These are phyloP conservation scores for Antennarius striatus DNA, from an alignment of 2,113 vertebrate species.

Conservation along the genomic window DNA sequence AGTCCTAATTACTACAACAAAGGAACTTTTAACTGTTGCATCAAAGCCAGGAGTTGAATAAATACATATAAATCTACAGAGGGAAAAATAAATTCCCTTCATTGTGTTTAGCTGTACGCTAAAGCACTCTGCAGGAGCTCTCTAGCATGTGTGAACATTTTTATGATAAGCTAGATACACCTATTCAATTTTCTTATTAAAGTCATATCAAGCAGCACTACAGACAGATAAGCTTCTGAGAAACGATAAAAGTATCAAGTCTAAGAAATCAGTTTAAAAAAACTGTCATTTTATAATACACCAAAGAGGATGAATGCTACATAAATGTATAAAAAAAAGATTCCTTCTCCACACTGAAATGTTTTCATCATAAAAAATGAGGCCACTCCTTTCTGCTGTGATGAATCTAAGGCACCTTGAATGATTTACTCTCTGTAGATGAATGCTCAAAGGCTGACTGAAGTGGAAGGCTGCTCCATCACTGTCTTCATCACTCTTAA, in stretches of 20 bases:
- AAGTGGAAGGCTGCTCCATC: constrained; percentile 80
- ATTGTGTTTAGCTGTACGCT: constrained; percentile 49
- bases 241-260: constrained; percentile 53
- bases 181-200: constrained; percentile 70
- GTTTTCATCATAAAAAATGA: constrained; percentile 54
- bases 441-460: constrained; percentile 79
- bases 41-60: constrained; percentile 58
- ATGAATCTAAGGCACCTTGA: constrained; percentile 31
- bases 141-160: constrained; percentile 45
- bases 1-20: constrained; percentile 65
- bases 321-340: constrained; percentile 23
- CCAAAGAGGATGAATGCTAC: constrained; percentile 34
- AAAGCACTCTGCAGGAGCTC: constrained; percentile 29
- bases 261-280: constrained; percentile 53
- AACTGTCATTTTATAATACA: constrained; percentile 20
- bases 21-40: constrained; percentile 57
- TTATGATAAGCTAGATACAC: constrained; percentile 60
- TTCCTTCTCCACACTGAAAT: constrained; percentile 35
- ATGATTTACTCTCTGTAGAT: constrained; percentile 85
- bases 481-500: constrained; percentile 82
- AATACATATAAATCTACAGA: constrained; percentile 57
- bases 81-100: constrained; percentile 45
- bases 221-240: constrained; percentile 56
- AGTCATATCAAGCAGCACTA: constrained; percentile 55
- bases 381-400: constrained; percentile 29